Conservation (phyloP, 2,797 vertebrate species). For the Sebastolobus altivelis region DNA sequence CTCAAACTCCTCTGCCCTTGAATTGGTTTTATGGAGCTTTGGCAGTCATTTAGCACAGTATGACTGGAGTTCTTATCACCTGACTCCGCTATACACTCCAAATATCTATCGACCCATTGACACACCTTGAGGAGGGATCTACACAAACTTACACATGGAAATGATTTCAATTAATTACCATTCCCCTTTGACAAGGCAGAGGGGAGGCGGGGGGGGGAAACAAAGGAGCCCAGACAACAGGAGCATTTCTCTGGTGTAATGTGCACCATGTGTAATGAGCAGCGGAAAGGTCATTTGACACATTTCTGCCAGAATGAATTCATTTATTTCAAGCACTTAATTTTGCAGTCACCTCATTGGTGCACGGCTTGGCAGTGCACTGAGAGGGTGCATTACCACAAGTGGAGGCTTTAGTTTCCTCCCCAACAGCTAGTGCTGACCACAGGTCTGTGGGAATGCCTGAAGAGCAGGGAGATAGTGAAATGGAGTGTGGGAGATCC, state of each 20-base stretch:
- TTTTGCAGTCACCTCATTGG: constrained; percentile 79
- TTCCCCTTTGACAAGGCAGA: constrained; percentile 75
- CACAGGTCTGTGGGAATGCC: constrained; percentile 74
- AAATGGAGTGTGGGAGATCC: constrained; percentile 81
- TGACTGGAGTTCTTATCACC: constrained; percentile 84
- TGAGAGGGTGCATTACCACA: constrained; percentile 76
- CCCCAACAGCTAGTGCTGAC: constrained; percentile 74
- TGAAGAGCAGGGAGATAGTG: constrained; percentile 76
- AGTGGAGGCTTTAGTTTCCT: constrained; percentile 74
- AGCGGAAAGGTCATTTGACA: constrained; percentile 86
- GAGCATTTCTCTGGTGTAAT: constrained; percentile 79
- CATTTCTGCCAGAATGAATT: constrained; percentile 86
- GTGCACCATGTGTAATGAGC: constrained; percentile 82
- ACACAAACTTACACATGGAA: constrained; percentile 82
- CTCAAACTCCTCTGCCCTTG: constrained; percentile 78
- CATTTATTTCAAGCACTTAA: constrained; percentile 86
- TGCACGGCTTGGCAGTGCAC: constrained; percentile 66
- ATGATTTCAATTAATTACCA: constrained; percentile 86
- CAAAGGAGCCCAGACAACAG: constrained; percentile 80
- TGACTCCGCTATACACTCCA: constrained; percentile 77
- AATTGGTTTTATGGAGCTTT: constrained; percentile 76
- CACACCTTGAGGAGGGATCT: constrained; percentile 76
- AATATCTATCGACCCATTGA: constrained; percentile 84
- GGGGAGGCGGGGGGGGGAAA: constrained; percentile 34
- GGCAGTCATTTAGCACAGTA: constrained; percentile 81